These are phyloP conservation scores for Ormyrus pomaceus DNA, from an alignment of 2,888 invertebrate genomes.

Conservation along the genomic window DNA sequence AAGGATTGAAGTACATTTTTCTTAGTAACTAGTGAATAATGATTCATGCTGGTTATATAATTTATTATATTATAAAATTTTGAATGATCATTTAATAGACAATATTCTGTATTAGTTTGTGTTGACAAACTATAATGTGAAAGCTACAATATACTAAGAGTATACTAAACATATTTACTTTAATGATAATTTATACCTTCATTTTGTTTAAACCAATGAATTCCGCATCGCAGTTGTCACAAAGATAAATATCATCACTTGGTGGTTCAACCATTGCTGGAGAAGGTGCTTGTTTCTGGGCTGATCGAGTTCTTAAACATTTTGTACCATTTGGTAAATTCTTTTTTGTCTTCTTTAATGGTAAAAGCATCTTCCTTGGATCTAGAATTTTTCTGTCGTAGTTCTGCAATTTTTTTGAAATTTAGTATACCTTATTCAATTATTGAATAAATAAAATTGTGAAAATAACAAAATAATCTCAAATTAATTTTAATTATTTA, in stretches of 20 bases:
- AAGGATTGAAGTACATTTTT: conserved; percentile 14
- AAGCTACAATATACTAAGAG: too few species aligned
- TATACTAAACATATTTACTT: neutral
- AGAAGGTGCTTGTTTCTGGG: conserved; percentile 71
- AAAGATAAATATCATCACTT: conserved; percentile 83
- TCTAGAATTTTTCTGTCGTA: conserved; percentile 71
- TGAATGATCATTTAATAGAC: neutral
- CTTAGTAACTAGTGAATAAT: neutral
- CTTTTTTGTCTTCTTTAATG: conserved; percentile 66
- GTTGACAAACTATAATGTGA: too few species aligned
- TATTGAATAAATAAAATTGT: conserved; percentile 1
- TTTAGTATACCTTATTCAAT: neutral
- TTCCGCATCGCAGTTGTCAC: conserved; percentile 86
- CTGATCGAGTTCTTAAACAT: conserved; percentile 62
- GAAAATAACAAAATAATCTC: neutral
- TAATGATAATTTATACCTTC: conserved; percentile 71
- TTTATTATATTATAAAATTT: conserved; percentile 1
- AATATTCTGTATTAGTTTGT: conserved; percentile 8
- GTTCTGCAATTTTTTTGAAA: conserved; percentile 63
- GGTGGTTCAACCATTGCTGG: conserved; percentile 79
- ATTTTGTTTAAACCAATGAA: conserved; percentile 79
- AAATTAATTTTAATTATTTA: neutral
- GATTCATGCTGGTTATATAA: too few species aligned
- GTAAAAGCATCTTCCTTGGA: conserved; percentile 76
- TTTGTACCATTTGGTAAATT: conserved; percentile 62